Evolutionary conservation across 2,113 vertebrate species (phyloP).

Genomic region (Catagonus wagneri): DNA sequence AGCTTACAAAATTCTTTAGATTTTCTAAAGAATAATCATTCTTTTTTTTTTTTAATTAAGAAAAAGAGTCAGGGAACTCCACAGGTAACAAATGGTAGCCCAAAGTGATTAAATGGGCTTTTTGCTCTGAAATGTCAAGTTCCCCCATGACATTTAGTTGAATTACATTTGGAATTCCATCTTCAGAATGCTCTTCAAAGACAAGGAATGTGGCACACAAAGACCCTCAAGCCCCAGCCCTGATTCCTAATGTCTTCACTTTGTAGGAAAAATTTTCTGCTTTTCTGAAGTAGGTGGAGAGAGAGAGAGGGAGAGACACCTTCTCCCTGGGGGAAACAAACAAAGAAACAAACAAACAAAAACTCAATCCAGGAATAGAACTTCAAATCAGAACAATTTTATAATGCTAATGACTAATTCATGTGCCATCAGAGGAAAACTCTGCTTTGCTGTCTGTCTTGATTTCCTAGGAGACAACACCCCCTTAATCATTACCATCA

Average conservation of each 20-base stretch:
- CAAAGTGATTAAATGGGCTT: neutral
- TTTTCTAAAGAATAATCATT: slow-evolving; percentile 20
- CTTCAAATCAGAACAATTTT: slow-evolving; percentile 8
- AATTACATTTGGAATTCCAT: neutral
- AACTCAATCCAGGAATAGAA: neutral
- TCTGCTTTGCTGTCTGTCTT: neutral
- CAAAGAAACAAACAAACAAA: neutral
- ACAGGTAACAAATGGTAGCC: neutral
- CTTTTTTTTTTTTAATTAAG: neutral
- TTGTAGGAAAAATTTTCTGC: neutral
- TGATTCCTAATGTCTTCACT: neutral
- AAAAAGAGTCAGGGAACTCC: neutral
- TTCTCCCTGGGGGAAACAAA: neutral
- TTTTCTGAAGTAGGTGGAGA: neutral
- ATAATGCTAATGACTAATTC: neutral
- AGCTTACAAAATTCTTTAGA: neutral
- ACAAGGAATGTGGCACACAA: neutral
- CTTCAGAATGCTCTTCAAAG: neutral
- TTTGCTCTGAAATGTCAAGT: slow-evolving; percentile 11
- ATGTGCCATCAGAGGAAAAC: neutral
- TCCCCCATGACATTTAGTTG: neutral
- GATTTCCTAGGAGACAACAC: neutral
- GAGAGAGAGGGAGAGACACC: neutral
- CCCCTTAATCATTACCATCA: neutral
- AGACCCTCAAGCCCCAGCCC: neutral